phyloP scores from a whole-genome alignment of 2,113 vertebrate species.

The Enhydra lutris region DNA sequence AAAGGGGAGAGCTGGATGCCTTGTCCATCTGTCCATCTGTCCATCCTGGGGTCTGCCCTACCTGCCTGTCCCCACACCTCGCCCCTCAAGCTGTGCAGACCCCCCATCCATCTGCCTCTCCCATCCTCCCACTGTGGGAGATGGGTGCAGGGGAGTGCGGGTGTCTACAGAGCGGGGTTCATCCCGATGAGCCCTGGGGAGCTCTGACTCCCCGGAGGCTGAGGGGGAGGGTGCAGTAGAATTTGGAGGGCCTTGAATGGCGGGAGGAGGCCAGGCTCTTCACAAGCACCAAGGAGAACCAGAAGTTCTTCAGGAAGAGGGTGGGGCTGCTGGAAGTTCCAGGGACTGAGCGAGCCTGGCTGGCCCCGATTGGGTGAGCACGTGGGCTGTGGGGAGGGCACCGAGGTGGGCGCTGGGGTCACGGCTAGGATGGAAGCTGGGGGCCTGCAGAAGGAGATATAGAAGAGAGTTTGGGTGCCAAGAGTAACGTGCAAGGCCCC shows the following conservation, averaged over 20 bases:
- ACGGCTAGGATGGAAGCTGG: neutral
- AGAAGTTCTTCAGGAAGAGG: neutral
- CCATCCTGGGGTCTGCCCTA: neutral
- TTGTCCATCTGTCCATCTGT: constrained; percentile 69
- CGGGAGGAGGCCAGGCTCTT: neutral
- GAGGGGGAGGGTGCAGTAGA: fast-evolving
- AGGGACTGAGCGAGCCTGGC: no score
- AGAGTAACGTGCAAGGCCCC: fast-evolving
- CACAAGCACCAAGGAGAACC: neutral
- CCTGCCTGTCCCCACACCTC: neutral
- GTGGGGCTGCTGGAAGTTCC: neutral
- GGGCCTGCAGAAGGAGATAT: neutral
- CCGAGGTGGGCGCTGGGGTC: neutral
- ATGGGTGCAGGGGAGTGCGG: neutral
- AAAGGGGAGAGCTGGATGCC: neutral
- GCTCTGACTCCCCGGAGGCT: neutral
- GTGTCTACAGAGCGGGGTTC: neutral
- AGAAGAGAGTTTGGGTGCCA: neutral
- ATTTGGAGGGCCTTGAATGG: neutral
- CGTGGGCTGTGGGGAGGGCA: neutral
- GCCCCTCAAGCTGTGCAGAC: neutral
- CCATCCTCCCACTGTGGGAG: neutral
- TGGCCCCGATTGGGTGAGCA: neutral
- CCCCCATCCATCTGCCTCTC: neutral
- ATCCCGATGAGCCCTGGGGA: neutral